Evolutionary conservation across 2,888 invertebrate genomes (phyloP).

Genomic region (Petrolisthes manimaculis): DNA sequence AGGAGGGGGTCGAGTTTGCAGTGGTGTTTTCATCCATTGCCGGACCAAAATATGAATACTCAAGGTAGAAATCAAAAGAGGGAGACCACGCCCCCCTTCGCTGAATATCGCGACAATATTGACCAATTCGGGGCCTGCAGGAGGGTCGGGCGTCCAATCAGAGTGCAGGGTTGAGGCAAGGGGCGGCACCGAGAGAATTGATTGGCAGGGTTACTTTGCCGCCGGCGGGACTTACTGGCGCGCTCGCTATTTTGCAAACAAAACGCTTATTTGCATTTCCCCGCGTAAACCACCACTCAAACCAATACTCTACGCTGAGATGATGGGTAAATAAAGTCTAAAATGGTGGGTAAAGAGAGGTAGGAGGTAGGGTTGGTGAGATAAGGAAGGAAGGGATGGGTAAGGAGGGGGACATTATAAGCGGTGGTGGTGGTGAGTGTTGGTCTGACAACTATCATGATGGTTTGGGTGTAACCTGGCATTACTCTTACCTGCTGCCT

Average conservation of each 20-base stretch:
- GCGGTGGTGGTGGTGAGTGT: neutral
- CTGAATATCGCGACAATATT: slow-evolving; percentile 45
- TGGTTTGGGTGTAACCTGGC: neutral
- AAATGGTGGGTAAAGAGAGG: neutral
- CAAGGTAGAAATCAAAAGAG: neutral
- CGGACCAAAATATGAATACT: neutral
- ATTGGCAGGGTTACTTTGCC: slow-evolving; percentile 46
- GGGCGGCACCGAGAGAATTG: slow-evolving; percentile 46
- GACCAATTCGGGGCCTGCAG: slow-evolving; percentile 37
- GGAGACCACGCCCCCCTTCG: slow-evolving; percentile 31
- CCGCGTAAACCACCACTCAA: neutral
- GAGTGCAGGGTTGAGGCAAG: slow-evolving; percentile 1
- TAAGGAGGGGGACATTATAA: neutral
- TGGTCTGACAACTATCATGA: neutral
- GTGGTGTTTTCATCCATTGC: neutral
- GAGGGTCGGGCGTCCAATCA: slow-evolving; percentile 24
- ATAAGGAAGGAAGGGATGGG: neutral
- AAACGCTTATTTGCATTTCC: slow-evolving; percentile 22
- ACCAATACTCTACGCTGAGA: neutral
- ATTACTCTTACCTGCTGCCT: neutral
- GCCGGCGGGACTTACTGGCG: slow-evolving; percentile 13
- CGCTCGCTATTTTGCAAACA: slow-evolving; percentile 25
- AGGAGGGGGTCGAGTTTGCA: neutral
- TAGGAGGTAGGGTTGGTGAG: neutral
- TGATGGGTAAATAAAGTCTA: neutral